Conservation (phyloP, 2,888 invertebrate species). For the Caenorhabditis drosophilae region DNA sequence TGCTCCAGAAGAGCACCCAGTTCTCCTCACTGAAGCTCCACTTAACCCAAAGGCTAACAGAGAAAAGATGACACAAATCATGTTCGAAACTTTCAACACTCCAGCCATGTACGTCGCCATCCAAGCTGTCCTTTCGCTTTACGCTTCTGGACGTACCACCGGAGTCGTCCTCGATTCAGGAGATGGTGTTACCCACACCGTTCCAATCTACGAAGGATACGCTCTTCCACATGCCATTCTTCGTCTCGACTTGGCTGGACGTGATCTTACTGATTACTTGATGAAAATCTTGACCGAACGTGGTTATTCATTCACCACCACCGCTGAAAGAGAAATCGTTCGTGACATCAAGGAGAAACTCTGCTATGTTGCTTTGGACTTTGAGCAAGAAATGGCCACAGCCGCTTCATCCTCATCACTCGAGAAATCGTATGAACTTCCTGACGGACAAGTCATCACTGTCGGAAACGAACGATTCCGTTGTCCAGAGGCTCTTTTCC, state of each 20-base stretch:
- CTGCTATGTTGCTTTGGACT: slow-evolving; percentile 97
- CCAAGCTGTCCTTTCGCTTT: slow-evolving; percentile 88
- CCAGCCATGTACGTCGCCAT: slow-evolving; percentile 84
- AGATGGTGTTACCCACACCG: slow-evolving; percentile 84
- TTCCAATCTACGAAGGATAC: slow-evolving; percentile 82
- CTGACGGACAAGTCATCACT: slow-evolving; percentile 79
- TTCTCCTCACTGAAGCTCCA: slow-evolving; percentile 88
- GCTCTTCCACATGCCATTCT: slow-evolving; percentile 73
- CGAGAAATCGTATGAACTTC: slow-evolving; percentile 88
- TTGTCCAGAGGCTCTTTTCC: slow-evolving; percentile 79
- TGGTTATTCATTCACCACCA: slow-evolving; percentile 71
- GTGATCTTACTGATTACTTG: slow-evolving; percentile 73
- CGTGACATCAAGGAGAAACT: slow-evolving; percentile 90
- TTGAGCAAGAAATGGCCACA: slow-evolving; percentile 91
- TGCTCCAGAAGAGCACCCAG: slow-evolving; percentile 91
- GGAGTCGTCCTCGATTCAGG: slow-evolving; percentile 82
- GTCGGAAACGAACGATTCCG: slow-evolving; percentile 79
- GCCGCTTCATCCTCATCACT: slow-evolving; percentile 86
- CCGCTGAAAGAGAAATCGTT: slow-evolving; percentile 81
- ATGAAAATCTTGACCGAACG: slow-evolving; percentile 72
- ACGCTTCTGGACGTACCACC: slow-evolving; percentile 76
- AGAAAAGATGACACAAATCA: slow-evolving; percentile 90
- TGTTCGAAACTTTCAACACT: slow-evolving; percentile 81
- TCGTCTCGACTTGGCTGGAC: slow-evolving; percentile 72
- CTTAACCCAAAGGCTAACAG: slow-evolving; percentile 92